phyloP scores from a whole-genome alignment of 2,888 invertebrate genomes.

The Scotopteryx bipunctaria region DNA sequence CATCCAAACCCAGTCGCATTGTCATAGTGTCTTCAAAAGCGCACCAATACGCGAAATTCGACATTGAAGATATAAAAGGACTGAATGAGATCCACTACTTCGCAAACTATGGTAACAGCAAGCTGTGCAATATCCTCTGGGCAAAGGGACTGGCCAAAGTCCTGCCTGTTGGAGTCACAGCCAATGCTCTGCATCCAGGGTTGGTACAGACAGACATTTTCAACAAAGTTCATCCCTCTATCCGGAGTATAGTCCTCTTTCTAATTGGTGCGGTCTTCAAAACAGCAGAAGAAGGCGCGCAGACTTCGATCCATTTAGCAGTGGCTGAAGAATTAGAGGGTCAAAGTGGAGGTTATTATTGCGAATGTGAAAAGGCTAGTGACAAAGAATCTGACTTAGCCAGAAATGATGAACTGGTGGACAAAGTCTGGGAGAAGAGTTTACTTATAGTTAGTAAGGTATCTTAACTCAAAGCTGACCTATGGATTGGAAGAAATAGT shows the following conservation, averaged over 20 bases:
- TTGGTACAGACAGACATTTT: slow-evolving; percentile 91
- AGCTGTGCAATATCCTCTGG: slow-evolving; percentile 69
- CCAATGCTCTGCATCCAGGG: slow-evolving; percentile 93
- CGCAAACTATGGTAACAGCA: slow-evolving; percentile 73
- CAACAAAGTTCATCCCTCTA: slow-evolving; percentile 77
- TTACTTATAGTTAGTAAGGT: too few species aligned
- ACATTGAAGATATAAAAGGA: slow-evolving; percentile 51
- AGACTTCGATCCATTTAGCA: slow-evolving; percentile 88
- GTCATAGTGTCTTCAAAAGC: slow-evolving; percentile 68
- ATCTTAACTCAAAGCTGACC: too few species aligned
- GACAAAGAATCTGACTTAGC: slow-evolving; percentile 80
- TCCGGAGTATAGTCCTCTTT: slow-evolving; percentile 75
- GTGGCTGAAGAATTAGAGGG: slow-evolving; percentile 87
- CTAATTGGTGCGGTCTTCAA: slow-evolving; percentile 86
- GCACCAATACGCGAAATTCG: slow-evolving; percentile 74
- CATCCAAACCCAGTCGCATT: slow-evolving; percentile 69
- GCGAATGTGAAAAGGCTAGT: slow-evolving; percentile 87
- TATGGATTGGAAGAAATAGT: too few species aligned
- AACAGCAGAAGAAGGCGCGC: slow-evolving; percentile 89
- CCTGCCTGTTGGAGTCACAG: slow-evolving; percentile 84
- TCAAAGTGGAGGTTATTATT: slow-evolving; percentile 89
- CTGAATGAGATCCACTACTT: slow-evolving; percentile 47
- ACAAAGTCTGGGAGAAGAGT: slow-evolving; percentile 88
- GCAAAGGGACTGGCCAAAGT: slow-evolving; percentile 65
- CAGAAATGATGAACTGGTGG: slow-evolving; percentile 85